A percentile compares a stretch with the other conserved stretches of the same genome.
Evolutionary conservation across 2,797 vertebrate species (phyloP).

Genomic region (Sebastes melanostomus): DNA sequence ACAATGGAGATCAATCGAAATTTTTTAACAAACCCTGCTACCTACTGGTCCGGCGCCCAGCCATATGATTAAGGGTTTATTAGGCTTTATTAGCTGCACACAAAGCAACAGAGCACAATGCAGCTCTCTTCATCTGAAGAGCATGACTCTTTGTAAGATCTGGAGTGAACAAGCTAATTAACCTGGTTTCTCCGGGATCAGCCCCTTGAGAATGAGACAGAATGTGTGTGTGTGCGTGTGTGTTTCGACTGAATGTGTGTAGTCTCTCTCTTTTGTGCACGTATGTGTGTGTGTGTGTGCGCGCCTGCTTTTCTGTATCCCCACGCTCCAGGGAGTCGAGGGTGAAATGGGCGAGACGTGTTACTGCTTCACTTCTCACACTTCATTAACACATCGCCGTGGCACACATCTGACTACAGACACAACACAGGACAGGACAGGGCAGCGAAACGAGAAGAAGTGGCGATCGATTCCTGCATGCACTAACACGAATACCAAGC

Average conservation of each 20-base stretch:
- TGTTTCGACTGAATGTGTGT: background rate
- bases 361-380: conserved; percentile 90
- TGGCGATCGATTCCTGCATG: conserved; percentile 21
- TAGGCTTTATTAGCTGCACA: conserved; percentile 68
- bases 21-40: conserved; percentile 60
- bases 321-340: conserved; percentile 50
- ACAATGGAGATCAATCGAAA: conserved; percentile 66
- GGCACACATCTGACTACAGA: conserved; percentile 69
- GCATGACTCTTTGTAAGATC: conserved; percentile 74
- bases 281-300: background rate
- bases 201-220: conserved; percentile 83
- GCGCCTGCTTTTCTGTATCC: conserved; percentile 28
- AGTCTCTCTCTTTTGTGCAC: conserved; percentile 21
- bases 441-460: background rate
- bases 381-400: conserved; percentile 89
- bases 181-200: conserved; percentile 84
- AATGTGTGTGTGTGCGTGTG: conserved; percentile 23
- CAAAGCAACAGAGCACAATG: conserved; percentile 69
- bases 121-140: conserved; percentile 70
- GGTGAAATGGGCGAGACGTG: conserved; percentile 83
- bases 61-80: conserved; percentile 70
- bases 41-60: conserved; percentile 48
- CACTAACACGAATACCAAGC: conserved; percentile 25
- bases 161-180: conserved; percentile 89
- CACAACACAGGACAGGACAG: conserved; percentile 54